These are phyloP conservation scores for Thunnus albacares DNA, from an alignment of 2,797 vertebrate species.

Conservation along the genomic window DNA sequence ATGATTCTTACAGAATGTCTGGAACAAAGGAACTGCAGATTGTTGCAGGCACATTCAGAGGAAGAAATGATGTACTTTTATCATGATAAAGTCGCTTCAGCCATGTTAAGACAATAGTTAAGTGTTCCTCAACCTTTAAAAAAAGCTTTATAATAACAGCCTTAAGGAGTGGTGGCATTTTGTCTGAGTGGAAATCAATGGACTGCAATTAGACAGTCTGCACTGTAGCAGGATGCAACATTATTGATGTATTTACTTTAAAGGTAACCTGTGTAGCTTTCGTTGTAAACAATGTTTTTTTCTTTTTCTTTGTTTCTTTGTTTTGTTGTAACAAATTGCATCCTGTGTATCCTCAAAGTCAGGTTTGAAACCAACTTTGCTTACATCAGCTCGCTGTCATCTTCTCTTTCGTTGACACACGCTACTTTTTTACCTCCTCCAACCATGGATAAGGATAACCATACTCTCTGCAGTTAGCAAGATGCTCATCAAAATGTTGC, in stretches of 20 bases:
- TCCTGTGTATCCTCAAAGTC: not conserved
- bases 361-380: not conserved
- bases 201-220: slow-evolving; percentile 57
- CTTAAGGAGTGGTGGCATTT: slow-evolving; percentile 62
- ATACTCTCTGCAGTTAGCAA: not conserved
- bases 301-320: not conserved
- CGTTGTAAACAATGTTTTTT: not conserved
- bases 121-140: slow-evolving; percentile 52
- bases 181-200: slow-evolving; percentile 73
- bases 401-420: not conserved
- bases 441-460: not conserved
- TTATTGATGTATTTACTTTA: slow-evolving; percentile 51
- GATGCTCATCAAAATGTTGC: not conserved
- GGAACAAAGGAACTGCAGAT: not conserved
- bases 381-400: not conserved
- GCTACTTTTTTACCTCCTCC: not conserved
- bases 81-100: slow-evolving; percentile 6
- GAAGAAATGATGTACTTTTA: not conserved
- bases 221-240: slow-evolving; percentile 42
- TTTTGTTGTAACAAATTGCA: not conserved
- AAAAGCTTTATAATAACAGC: slow-evolving; percentile 48
- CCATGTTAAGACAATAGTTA: slow-evolving; percentile 47
- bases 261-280: slow-evolving; percentile 15
- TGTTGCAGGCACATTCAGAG: not conserved
- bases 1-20: not conserved